Base-by-base conservation (phyloP, 2,888 invertebrate species). In the Orchesellides sinensis region DNA sequence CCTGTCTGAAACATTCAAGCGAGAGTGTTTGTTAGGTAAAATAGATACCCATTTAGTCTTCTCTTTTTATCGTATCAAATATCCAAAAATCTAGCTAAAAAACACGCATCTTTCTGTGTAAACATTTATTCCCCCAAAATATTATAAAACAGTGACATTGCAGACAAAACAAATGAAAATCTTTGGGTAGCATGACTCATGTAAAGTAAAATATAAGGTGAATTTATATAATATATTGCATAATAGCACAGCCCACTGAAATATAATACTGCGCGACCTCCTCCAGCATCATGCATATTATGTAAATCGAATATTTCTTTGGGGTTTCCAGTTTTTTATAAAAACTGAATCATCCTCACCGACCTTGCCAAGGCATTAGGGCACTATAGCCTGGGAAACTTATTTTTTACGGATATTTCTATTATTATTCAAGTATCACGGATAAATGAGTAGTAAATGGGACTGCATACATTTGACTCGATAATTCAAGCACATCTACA, bases 201-300 rank as follows among this genome's bases (percentile, higher is more conserved):
- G 52, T 19, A 29, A 63, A 52, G 21, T 32, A 29, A 27, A 49
- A 23, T 47, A 29, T 21, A 65, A 47, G 19, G 40, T 32, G 23
- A 54, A 70, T 66, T n/a, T n/a, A n/a, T n/a, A n/a, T n/a, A 66
- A 17, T 52, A 72, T 75, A 69, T 23, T 73, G 66, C 84, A 80
- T 72, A 63, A 65, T 70, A 75, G 79, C 83, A 86, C 82, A 77
- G 87, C 85, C 85, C 78, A 72, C 82, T 66, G 87, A 82, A 85
- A 85, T 69, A 84, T 82, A 85, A 85, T 87, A 82, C 82, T 21
- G 66, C 68, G 68, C 68, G 61, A 68, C 77, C 83, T 81, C 83
- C 81, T 82, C 80, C 81, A 75, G 84, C 70, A 82, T 83, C 83
- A 77, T 77, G 77, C 47, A 68, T 74, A 56, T 59, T 79, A 78